Evolutionary conservation across 1,140 invertebrate species (phyloP), one percentile per base, ranked within the genome.

Genomic region (Coenobita brevimanus): DNA sequence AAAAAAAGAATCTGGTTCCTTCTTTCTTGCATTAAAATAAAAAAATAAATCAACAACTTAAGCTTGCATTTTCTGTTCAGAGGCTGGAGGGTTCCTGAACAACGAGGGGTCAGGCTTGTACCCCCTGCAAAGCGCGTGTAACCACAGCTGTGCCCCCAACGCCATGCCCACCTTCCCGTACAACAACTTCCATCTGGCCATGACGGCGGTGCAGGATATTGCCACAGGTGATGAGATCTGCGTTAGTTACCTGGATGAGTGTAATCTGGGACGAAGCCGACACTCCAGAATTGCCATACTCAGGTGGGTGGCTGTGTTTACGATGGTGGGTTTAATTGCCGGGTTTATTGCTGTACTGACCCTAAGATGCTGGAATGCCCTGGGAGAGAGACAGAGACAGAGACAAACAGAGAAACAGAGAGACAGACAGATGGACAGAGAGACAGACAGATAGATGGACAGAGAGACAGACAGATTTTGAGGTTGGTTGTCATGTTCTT

Each of bases 71-170:
- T 91, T 87, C 90, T 89, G 93, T 92, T 41, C 92, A 97, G 97
- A 96, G 92, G 96, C 96, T 67, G 98, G 97, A 27, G 93, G 95
- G 85, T 99, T 99, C 92, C 92, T 99, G 21, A 97, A 99, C 92
- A 97, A 96, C 92, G 98, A 99, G 94, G 98, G 98, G 1, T 97
- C 97, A 24, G 98, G 96, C 1, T 93, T 99, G 0, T 99, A 97
- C 93, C 91, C 94, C 24, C 90, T 96, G 0, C 97, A 99, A 92
- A 98, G 97, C 92, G 94, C 95, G 50, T 95, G 96, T 81, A 99
- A 99, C 93, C 98, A 99, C 92, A 98, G 97, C 92, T 99, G 98
- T 92, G 92, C 94, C 0, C 97, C 98, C 4, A 99, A 98, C 93
- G 97, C 97, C 2, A 94, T 96, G 91, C 95, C 96, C 0, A 95